Percentiles rank a stretch among this genome's conserved stretches.
phyloP scores from a whole-genome alignment of 2,888 invertebrate genomes.

The Maniola hyperantus region DNA sequence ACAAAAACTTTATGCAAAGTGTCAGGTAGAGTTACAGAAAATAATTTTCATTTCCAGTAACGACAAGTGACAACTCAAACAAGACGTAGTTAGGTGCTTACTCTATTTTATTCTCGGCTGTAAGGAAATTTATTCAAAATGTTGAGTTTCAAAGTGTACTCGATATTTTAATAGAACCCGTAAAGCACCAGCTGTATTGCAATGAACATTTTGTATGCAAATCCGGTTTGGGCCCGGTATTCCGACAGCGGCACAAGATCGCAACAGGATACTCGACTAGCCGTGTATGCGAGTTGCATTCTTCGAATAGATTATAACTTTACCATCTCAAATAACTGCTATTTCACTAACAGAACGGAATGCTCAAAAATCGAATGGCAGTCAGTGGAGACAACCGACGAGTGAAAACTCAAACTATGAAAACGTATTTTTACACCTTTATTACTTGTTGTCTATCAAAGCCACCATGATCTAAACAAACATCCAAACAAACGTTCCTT shows the following conservation, averaged over 20 bases:
- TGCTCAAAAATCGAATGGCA: neutral
- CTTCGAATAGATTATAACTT: slow-evolving; percentile 35
- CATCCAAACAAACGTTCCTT: too few species aligned
- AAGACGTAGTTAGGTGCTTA: too few species aligned
- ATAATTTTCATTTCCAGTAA: neutral
- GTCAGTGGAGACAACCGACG: too few species aligned
- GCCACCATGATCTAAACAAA: too few species aligned
- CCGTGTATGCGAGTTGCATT: slow-evolving; percentile 38
- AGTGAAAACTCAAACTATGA: too few species aligned
- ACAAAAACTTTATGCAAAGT: neutral
- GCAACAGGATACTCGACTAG: slow-evolving; percentile 38
- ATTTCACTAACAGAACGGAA: slow-evolving; percentile 3
- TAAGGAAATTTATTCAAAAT: slow-evolving; percentile 7
- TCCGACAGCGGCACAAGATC: slow-evolving; percentile 36
- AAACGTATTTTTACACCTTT: too few species aligned
- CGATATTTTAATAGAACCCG: slow-evolving; percentile 23
- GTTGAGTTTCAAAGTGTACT: neutral
- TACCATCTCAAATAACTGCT: slow-evolving; percentile 22
- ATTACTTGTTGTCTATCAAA: too few species aligned
- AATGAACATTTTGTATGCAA: slow-evolving; percentile 34
- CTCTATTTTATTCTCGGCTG: neutral
- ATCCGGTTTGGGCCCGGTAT: slow-evolving; percentile 41
- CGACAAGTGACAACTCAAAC: slow-evolving; percentile 4
- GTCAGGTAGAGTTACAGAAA: neutral
- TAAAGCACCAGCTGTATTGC: slow-evolving; percentile 34